A percentile compares a stretch with the other conserved stretches of the same genome.
These are phyloP conservation scores for Holacanthella duospinosa DNA, from an alignment of 2,888 invertebrate species.

Conservation along the genomic window DNA sequence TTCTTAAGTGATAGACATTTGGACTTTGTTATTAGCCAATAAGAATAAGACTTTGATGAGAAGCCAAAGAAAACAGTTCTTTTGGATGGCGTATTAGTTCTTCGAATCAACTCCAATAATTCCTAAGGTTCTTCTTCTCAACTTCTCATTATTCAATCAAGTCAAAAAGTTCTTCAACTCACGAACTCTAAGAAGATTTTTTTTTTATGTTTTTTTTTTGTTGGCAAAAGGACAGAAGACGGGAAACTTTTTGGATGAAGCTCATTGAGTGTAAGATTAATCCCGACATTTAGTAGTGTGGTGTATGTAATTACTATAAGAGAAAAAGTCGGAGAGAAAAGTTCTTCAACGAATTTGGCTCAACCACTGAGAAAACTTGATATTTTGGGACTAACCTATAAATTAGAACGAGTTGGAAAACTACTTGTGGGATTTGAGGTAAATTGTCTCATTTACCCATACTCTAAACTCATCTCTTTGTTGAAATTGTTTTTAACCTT, in stretches of 20 bases:
- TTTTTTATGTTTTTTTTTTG: no score
- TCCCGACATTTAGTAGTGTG: conserved; percentile 23
- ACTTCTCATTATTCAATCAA: conserved; percentile 4
- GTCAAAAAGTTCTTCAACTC: not conserved
- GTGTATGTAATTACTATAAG: conserved; percentile 15
- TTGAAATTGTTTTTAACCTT: no score
- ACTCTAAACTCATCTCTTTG: no score
- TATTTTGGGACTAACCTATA: not conserved
- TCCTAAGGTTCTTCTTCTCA: not conserved
- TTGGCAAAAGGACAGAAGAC: conserved; percentile 9
- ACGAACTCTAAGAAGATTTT: not conserved
- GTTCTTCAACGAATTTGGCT: not conserved
- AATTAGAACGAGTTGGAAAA: conserved; percentile 4
- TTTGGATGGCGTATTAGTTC: not conserved
- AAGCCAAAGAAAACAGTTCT: not conserved
- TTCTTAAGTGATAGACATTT: not conserved
- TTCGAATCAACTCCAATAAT: not conserved
- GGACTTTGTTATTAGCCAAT: conserved; percentile 1
- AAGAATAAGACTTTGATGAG: not conserved
- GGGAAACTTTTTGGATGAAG: not conserved
- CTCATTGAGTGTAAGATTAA: conserved; percentile 12
- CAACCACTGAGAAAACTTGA: conserved; percentile 3
- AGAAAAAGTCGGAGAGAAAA: conserved; percentile 3
- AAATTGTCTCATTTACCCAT: conserved; percentile 6
- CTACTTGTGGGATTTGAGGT: conserved; percentile 24